These are phyloP conservation scores for Nephila pilipes DNA, from an alignment of 1,140 invertebrate species.

Conservation along the genomic window DNA sequence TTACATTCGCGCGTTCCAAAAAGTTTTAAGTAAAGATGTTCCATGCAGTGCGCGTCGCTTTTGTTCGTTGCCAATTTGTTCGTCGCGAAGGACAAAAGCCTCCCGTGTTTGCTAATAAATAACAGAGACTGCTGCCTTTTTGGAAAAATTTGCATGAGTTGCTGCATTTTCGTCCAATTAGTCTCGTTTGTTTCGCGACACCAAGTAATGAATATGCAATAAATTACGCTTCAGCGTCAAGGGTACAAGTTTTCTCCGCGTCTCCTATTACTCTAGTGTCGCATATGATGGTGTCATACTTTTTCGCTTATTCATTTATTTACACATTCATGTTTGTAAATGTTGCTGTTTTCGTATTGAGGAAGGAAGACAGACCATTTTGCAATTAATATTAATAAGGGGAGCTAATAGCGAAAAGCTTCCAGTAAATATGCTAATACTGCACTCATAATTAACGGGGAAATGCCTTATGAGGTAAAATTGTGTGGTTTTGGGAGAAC, in stretches of 20 bases:
- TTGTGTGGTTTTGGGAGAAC: too few species aligned
- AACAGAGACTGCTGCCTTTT: constrained; percentile 26
- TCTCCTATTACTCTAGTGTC: background rate
- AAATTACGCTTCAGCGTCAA: constrained; percentile 39
- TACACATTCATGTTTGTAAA: constrained; percentile 52
- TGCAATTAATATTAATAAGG: constrained; percentile 41
- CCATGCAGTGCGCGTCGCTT: background rate
- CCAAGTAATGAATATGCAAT: constrained; percentile 60
- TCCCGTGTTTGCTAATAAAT: background rate
- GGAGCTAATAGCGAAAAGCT: background rate
- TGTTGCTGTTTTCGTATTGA: background rate
- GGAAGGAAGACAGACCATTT: background rate
- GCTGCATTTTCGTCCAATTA: constrained; percentile 65
- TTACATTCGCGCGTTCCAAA: background rate
- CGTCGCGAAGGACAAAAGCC: constrained; percentile 10
- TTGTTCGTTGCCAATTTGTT: constrained; percentile 28
- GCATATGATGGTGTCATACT: constrained; percentile 45
- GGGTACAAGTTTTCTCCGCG: background rate
- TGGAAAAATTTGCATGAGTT: constrained; percentile 49
- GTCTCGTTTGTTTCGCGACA: constrained; percentile 36
- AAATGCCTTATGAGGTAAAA: background rate
- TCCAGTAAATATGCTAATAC: background rate
- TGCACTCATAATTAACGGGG: background rate
- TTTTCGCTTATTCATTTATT: constrained; percentile 54
- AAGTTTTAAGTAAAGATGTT: background rate